Evolutionary conservation across 2,888 invertebrate genomes (phyloP).

Genomic region (Synanthedon formicaeformis): DNA sequence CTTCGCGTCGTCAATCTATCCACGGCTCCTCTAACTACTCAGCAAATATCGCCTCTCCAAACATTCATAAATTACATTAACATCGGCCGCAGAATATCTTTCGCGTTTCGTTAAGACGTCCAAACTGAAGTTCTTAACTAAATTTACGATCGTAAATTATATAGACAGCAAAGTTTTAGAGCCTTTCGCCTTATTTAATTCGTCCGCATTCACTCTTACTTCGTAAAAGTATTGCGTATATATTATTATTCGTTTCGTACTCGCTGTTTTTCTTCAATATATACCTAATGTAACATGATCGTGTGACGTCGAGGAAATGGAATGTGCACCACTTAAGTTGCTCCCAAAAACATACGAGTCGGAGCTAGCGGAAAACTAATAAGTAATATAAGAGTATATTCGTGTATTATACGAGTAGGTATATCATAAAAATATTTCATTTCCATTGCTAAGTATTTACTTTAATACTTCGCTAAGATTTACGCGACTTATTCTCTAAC

Average conservation of each 20-base stretch:
- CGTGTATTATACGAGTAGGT: neutral
- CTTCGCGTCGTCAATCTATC: constrained; percentile 38
- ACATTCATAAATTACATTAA: constrained; percentile 14
- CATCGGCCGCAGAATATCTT: constrained; percentile 2
- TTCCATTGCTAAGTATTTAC: too few species aligned
- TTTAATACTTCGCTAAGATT: too few species aligned
- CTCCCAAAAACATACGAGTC: constrained; percentile 7
- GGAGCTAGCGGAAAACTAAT: constrained; percentile 12
- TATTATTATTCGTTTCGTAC: too few species aligned
- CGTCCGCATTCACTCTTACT: too few species aligned
- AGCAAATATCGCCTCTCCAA: constrained; percentile 20
- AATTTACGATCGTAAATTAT: neutral
- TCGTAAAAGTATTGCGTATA: too few species aligned
- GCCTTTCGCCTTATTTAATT: neutral
- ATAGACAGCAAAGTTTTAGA: neutral
- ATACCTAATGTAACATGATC: too few species aligned
- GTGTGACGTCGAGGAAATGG: constrained; percentile 8
- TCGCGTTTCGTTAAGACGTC: neutral
- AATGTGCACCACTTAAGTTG: constrained; percentile 8
- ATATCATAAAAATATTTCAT: neutral
- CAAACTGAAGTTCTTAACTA: neutral
- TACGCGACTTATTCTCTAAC: too few species aligned
- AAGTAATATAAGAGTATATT: neutral
- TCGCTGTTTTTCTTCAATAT: too few species aligned
- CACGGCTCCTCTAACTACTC: constrained; percentile 19